These are phyloP conservation scores for Horisme vitalbata DNA, from an alignment of 2,888 invertebrate species.

Conservation along the genomic window DNA sequence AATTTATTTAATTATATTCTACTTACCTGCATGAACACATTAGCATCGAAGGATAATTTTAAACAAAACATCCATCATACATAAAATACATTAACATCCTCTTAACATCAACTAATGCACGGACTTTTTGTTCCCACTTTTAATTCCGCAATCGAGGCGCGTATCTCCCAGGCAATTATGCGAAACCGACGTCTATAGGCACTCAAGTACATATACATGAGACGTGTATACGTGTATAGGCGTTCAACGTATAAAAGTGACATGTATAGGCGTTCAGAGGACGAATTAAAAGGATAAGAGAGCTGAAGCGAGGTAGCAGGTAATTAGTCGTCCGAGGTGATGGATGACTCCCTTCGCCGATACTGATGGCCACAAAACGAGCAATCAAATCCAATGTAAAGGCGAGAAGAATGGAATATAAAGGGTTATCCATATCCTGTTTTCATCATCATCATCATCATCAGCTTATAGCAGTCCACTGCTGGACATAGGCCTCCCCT, in stretches of 20 bases:
- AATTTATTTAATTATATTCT: too few species aligned
- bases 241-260: conserved; percentile 37
- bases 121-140: conserved; percentile 53
- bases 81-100: conserved; percentile 44
- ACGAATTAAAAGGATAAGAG: conserved; percentile 78
- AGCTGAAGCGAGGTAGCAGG: conserved; percentile 77
- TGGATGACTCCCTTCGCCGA: conserved; percentile 72
- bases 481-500: too few species aligned
- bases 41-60: conserved; percentile 17
- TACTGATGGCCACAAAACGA: conserved; percentile 76
- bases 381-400: conserved; percentile 43
- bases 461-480: too few species aligned
- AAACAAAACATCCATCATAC: conserved; percentile 31
- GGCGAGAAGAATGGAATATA: conserved; percentile 11
- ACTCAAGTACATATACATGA: too few species aligned
- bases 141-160: conserved; percentile 61
- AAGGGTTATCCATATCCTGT: background rate
- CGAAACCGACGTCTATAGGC: conserved; percentile 57
- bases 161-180: conserved; percentile 70
- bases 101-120: conserved; percentile 49
- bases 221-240: conserved; percentile 56
- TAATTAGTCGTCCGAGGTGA: conserved; percentile 78
- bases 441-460: too few species aligned
- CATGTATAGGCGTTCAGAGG: conserved; percentile 63
- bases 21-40: too few species aligned